Evolutionary conservation across 1,140 invertebrate genomes (phyloP).

Genomic region (Prorops nasuta): DNA sequence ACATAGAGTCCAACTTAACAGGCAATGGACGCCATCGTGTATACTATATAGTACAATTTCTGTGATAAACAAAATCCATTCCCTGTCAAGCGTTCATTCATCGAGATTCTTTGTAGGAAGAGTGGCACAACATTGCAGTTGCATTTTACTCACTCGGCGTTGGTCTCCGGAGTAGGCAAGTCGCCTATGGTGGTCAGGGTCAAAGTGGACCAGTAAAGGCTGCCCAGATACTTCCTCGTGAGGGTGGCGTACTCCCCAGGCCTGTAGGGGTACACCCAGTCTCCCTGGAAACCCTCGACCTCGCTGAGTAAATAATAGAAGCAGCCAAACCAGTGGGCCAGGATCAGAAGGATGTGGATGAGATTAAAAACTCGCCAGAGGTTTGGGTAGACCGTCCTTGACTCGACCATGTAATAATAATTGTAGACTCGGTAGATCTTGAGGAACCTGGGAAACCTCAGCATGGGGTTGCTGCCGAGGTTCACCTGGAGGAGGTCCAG

Average conservation of each 20-base stretch:
- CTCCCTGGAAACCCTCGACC: slow-evolving; percentile 84
- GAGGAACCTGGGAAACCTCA: slow-evolving; percentile 80
- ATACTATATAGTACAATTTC: neutral
- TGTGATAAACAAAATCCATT: too few species aligned
- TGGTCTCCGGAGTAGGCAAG: slow-evolving; percentile 90
- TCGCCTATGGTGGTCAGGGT: slow-evolving; percentile 96
- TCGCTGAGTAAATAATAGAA: slow-evolving; percentile 95
- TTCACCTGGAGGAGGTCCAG: slow-evolving; percentile 83
- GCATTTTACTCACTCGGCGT: slow-evolving; percentile 95
- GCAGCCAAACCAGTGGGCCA: slow-evolving; percentile 96
- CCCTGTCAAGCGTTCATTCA: slow-evolving; percentile 23
- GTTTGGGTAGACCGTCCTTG: slow-evolving; percentile 91
- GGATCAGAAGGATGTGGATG: slow-evolving; percentile 89
- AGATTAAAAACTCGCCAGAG: slow-evolving; percentile 94
- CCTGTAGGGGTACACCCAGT: slow-evolving; percentile 90
- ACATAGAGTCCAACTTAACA: slow-evolving; percentile 45
- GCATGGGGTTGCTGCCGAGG: slow-evolving; percentile 75
- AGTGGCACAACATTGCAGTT: too few species aligned
- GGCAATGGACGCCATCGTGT: slow-evolving; percentile 36
- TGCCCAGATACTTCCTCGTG: slow-evolving; percentile 89
- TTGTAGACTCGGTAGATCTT: slow-evolving; percentile 88
- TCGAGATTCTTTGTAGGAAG: too few species aligned
- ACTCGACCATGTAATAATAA: slow-evolving; percentile 96
- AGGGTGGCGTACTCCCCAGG: slow-evolving; percentile 82
- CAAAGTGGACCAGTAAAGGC: slow-evolving; percentile 93